These are phyloP conservation scores for Gryllus longicercus DNA, from an alignment of 2,888 invertebrate species.

Conservation along the genomic window DNA sequence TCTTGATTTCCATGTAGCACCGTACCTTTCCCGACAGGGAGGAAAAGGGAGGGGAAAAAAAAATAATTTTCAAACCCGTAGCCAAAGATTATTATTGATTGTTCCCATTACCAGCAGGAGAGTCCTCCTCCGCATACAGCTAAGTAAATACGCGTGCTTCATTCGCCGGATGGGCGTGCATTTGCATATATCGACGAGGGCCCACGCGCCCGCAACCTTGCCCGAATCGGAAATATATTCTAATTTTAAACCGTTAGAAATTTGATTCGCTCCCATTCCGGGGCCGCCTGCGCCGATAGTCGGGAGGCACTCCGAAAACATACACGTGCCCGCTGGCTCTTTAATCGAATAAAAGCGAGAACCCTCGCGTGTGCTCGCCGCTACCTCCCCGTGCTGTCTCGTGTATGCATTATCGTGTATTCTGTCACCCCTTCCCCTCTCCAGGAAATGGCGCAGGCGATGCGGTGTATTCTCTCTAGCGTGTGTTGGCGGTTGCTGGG, in stretches of 20 bases:
- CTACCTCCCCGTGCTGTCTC: too few species aligned
- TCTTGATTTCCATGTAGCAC: too few species aligned
- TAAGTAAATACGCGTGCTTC: constrained; percentile 17
- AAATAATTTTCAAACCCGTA: constrained; percentile 1
- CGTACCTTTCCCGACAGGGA: too few species aligned
- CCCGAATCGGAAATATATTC: constrained; percentile 6
- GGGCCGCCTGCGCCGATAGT: neutral
- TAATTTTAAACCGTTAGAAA: constrained; percentile 17
- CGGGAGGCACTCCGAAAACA: neutral
- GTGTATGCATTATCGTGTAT: too few species aligned
- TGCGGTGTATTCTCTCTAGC: too few species aligned
- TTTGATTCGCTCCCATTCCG: neutral
- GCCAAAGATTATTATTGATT: constrained; percentile 17
- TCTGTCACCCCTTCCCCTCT: too few species aligned
- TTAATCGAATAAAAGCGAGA: neutral
- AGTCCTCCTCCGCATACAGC: neutral
- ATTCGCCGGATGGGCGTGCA: neutral
- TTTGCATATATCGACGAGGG: neutral
- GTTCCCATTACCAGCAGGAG: constrained; percentile 4
- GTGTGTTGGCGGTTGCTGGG: too few species aligned
- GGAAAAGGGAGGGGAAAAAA: neutral
- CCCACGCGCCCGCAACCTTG: neutral
- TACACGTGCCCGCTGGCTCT: neutral
- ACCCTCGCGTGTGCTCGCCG: too few species aligned
- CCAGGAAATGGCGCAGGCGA: too few species aligned